Percentiles rank a stretch among this genome's conserved stretches.
Evolutionary conservation across 2,113 vertebrate species (phyloP).

Genomic region (Talpa occidentalis): DNA sequence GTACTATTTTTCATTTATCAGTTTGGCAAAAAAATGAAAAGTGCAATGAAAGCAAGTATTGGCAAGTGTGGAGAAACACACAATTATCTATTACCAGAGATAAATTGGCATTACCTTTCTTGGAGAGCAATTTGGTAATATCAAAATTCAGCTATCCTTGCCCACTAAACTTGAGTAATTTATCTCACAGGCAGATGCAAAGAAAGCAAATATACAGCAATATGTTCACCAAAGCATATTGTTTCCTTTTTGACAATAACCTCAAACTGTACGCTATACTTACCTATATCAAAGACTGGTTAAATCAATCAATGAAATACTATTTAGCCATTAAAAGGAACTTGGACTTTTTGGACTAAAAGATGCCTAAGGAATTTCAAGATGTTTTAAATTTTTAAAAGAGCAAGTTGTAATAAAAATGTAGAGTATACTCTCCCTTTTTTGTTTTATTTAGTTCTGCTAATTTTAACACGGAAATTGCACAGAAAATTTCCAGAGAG

Average conservation of each 20-base stretch:
- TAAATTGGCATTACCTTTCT: not conserved
- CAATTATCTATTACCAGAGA: not conserved
- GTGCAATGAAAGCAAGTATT: not conserved
- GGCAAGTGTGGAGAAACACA: not conserved
- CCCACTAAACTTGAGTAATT: not conserved
- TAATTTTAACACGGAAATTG: not conserved
- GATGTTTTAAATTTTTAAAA: not conserved
- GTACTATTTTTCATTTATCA: not conserved
- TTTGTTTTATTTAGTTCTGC: not conserved
- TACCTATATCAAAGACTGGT: not conserved
- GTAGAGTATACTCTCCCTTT: not conserved
- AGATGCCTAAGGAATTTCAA: not conserved
- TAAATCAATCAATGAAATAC: slow-evolving; percentile 7
- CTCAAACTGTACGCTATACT: not conserved
- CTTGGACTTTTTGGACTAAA: not conserved
- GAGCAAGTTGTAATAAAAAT: not conserved
- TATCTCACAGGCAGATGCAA: not conserved
- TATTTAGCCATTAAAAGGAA: not conserved
- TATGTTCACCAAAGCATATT: not conserved
- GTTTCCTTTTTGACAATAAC: not conserved
- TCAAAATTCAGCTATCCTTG: not conserved
- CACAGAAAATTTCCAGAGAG: not conserved
- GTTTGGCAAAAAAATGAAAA: not conserved
- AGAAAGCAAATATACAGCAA: not conserved
- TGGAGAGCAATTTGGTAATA: not conserved